These are phyloP conservation scores for Metellina segmentata DNA, from an alignment of 2,888 invertebrate species.

Conservation along the genomic window DNA sequence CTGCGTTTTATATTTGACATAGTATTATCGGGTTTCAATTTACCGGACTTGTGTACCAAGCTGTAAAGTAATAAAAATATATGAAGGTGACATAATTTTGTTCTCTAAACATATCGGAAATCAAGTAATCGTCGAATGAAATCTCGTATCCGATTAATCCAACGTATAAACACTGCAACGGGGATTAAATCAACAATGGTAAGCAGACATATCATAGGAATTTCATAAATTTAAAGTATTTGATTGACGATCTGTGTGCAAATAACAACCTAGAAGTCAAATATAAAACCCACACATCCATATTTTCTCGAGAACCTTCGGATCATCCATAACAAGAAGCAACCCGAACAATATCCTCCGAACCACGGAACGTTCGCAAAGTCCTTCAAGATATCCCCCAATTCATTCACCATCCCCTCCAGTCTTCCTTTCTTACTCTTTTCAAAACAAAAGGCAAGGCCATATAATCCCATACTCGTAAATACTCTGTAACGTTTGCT, in stretches of 20 bases:
- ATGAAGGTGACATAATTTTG: too few relatives aligned
- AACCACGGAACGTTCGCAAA: slow-evolving; percentile 36
- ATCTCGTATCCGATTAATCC: too few relatives aligned
- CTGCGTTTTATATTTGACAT: too few relatives aligned
- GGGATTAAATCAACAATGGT: background rate
- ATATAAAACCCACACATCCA: background rate
- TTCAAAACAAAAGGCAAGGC: slow-evolving; percentile 59
- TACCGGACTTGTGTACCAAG: too few relatives aligned
- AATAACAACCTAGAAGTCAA: background rate
- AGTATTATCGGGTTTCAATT: too few relatives aligned
- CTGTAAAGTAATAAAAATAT: too few relatives aligned
- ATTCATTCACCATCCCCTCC: background rate
- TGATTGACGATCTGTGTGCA: background rate
- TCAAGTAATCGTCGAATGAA: too few relatives aligned
- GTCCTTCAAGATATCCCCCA: slow-evolving; percentile 19
- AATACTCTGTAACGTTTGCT: slow-evolving; percentile 65
- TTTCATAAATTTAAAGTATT: background rate
- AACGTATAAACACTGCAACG: background rate
- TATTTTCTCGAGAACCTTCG: background rate
- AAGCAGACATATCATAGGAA: background rate
- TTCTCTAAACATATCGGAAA: too few relatives aligned
- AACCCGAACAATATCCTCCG: slow-evolving; percentile 23
- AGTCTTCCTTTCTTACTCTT: background rate
- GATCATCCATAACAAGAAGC: background rate
- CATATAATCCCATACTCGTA: slow-evolving; percentile 69